Evolutionary conservation across 2,113 vertebrate genomes (phyloP).

Genomic region (pig (Sus scrofa)): DNA sequence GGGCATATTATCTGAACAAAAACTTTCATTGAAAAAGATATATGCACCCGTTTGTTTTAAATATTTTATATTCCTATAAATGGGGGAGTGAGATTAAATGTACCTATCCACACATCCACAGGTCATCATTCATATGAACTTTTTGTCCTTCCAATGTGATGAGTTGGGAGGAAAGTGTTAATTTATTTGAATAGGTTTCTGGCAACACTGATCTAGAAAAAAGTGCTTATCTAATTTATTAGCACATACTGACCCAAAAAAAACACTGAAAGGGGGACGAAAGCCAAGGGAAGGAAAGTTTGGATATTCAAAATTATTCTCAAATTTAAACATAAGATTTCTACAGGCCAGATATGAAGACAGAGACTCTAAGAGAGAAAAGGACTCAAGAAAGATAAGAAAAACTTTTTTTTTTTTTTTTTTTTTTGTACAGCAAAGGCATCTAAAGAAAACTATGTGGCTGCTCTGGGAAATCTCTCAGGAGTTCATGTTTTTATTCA

Average conservation of each 20-base stretch:
- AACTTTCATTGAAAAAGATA: no score
- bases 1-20: no score
- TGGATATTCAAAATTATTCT: neutral
- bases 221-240: neutral
- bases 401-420: neutral
- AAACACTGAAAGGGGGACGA: neutral
- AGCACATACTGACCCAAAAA: neutral
- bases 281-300: neutral
- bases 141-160: neutral
- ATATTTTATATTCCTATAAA: constrained; percentile 20
- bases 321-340: constrained; percentile 56
- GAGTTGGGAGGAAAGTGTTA: neutral
- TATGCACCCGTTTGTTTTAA: neutral
- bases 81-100: neutral
- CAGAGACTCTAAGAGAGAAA: neutral
- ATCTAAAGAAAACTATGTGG: neutral
- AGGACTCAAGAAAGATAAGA: neutral
- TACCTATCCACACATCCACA: neutral
- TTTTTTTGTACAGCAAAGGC: neutral
- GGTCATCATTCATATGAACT: neutral
- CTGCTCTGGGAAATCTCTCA: neutral
- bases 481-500: constrained; percentile 22
- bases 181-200: constrained; percentile 18
- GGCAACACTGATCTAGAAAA: neutral
- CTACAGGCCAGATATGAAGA: neutral